phyloP scores from a whole-genome alignment of 2,888 invertebrate genomes.

The Oscheius sp. region DNA sequence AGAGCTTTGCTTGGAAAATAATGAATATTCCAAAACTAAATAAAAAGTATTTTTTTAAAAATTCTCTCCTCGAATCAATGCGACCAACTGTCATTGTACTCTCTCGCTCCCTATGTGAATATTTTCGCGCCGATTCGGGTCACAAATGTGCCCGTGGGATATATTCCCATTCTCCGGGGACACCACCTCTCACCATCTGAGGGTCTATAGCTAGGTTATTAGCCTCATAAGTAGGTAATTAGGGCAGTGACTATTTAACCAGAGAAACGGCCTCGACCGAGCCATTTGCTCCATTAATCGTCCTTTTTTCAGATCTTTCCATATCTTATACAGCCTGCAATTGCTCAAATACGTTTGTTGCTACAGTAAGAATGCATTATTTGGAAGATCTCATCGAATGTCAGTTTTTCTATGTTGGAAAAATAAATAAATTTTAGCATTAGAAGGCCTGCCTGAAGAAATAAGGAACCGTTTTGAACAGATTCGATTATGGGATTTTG shows the following conservation, averaged over 20 bases:
- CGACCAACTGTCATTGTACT: too few relatives aligned
- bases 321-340: not conserved
- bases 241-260: too few relatives aligned
- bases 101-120: too few relatives aligned
- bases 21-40: not conserved
- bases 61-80: not conserved
- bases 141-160: not conserved
- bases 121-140: not conserved
- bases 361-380: slow-evolving; percentile 27
- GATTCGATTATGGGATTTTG: slow-evolving; percentile 18
- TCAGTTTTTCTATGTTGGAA: not conserved
- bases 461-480: slow-evolving; percentile 13
- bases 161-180: not conserved
- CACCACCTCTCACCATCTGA: not conserved
- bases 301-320: not conserved
- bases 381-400: slow-evolving; percentile 31
- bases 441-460: slow-evolving; percentile 31
- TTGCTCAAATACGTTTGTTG: slow-evolving; percentile 6
- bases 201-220: not conserved
- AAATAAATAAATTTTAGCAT: slow-evolving; percentile 8
- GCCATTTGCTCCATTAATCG: not conserved
- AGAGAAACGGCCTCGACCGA: too few relatives aligned
- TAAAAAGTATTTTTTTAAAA: not conserved
- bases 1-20: not conserved
- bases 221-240: too few relatives aligned